Evolutionary conservation across 2,797 vertebrate species (phyloP).

Genomic region (Pipistrellus kuhlii): DNA sequence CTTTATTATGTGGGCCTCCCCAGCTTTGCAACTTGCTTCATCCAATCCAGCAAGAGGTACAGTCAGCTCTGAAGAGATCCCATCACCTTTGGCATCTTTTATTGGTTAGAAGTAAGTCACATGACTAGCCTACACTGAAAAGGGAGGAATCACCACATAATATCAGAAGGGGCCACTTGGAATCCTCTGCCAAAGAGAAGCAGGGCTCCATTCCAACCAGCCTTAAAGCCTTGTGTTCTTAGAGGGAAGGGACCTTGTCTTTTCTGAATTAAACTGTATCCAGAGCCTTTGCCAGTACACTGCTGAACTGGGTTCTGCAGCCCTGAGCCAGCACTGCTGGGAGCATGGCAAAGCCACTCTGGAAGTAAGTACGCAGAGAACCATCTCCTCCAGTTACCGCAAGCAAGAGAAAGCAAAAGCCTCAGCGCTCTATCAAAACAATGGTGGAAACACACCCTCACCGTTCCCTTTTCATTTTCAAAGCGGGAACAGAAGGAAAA

Average conservation of each 20-base stretch:
- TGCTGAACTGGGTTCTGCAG: background rate
- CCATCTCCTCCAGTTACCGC: background rate
- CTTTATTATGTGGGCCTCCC: background rate
- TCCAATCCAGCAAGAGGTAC: background rate
- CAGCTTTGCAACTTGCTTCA: background rate
- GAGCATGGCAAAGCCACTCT: background rate
- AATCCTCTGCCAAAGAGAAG: background rate
- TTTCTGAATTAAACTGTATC: background rate
- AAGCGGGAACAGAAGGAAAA: background rate
- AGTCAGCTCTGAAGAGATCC: background rate
- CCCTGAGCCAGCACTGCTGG: background rate
- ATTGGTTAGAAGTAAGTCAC: background rate
- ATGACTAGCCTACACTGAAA: no score
- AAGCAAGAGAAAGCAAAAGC: background rate
- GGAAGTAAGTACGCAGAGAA: background rate
- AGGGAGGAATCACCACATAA: background rate
- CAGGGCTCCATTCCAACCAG: background rate
- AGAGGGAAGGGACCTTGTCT: background rate
- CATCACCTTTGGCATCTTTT: background rate
- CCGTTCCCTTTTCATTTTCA: slow-evolving; percentile 26
- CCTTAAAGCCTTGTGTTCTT: background rate
- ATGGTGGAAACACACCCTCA: background rate
- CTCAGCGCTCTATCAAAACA: background rate
- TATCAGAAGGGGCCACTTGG: background rate
- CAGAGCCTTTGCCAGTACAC: background rate